A percentile compares a stretch with the other conserved stretches of the same genome.
Conservation (phyloP, 2,113 vertebrate species). For the Neogobius melanostomus region DNA sequence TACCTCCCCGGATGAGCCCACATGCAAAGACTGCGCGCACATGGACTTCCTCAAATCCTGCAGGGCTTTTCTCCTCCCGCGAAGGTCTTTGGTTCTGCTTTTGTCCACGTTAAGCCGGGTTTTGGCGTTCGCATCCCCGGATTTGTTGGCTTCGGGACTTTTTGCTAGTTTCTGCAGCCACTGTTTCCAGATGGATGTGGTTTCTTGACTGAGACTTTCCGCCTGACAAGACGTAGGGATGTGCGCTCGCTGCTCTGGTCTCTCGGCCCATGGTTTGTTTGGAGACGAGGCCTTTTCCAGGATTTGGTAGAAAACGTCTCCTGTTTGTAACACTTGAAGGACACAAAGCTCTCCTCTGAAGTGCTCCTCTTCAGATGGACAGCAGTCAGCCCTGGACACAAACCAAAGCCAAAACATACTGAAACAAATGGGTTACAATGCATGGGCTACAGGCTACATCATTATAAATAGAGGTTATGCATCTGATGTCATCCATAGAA, state of each 20-base stretch:
- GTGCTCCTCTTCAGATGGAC: not conserved
- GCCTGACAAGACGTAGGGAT: not conserved
- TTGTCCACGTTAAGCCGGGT: not conserved
- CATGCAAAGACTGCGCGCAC: slow-evolving; percentile 32
- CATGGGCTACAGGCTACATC: not conserved
- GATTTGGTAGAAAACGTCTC: slow-evolving; percentile 87
- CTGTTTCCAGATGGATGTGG: slow-evolving; percentile 54
- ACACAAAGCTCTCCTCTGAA: slow-evolving; percentile 52
- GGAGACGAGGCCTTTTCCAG: slow-evolving; percentile 39
- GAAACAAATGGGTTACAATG: no score
- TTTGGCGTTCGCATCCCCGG: not conserved
- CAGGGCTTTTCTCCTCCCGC: slow-evolving; percentile 18
- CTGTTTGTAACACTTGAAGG: slow-evolving; percentile 83
- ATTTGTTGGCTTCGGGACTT: not conserved
- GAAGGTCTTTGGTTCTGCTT: not conserved
- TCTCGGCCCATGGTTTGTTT: not conserved
- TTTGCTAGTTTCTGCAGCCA: slow-evolving; percentile 68
- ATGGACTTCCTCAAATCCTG: slow-evolving; percentile 58
- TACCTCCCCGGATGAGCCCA: not conserved
- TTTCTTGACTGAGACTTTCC: slow-evolving; percentile 18
- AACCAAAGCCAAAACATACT: not conserved
- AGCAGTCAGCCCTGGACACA: slow-evolving; percentile 73
- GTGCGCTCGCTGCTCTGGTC: not conserved
- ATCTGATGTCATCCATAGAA: no score
- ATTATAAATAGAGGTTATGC: no score